Evolutionary conservation across 2,797 vertebrate species (phyloP).

Genomic region (Enteromius paludinosus): DNA sequence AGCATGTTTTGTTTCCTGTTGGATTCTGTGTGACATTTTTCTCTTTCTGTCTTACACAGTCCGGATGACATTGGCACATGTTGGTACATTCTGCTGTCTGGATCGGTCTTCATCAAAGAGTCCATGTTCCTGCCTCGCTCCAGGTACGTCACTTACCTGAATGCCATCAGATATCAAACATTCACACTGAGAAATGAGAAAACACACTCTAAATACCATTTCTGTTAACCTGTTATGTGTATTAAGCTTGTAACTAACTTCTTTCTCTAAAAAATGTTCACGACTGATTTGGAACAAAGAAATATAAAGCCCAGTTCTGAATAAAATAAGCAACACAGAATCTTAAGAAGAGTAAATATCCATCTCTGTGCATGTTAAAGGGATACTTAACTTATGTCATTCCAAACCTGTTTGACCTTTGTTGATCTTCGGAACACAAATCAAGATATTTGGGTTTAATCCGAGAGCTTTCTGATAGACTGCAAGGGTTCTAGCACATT

Average conservation of each 20-base stretch:
- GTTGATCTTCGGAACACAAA: too few relatives aligned
- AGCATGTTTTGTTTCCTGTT: slow-evolving; percentile 36
- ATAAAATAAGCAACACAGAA: not conserved
- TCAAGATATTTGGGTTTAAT: too few relatives aligned
- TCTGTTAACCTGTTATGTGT: not conserved
- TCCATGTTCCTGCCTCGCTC: slow-evolving; percentile 99
- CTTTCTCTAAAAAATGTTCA: not conserved
- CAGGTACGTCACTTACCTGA: slow-evolving; percentile 83
- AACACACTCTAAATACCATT: not conserved
- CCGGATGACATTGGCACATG: slow-evolving; percentile 97
- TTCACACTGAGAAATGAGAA: not conserved
- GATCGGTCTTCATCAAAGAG: slow-evolving; percentile 99
- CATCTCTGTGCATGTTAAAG: not conserved
- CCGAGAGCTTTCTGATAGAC: too few relatives aligned
- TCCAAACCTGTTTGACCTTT: too few relatives aligned
- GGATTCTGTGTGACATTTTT: slow-evolving; percentile 12
- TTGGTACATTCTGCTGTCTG: slow-evolving; percentile 98
- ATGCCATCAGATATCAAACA: not conserved
- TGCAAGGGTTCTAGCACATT: too few relatives aligned
- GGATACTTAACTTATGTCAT: too few relatives aligned
- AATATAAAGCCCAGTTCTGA: not conserved
- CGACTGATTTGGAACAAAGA: not conserved
- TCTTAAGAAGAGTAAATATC: not conserved
- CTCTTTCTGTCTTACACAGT: slow-evolving; percentile 74
- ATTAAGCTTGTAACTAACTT: not conserved